Percentiles rank a stretch among this genome's conserved stretches.
Conservation (phyloP, 1,140 invertebrate genomes). For the Zaprionus lachaisei region DNA sequence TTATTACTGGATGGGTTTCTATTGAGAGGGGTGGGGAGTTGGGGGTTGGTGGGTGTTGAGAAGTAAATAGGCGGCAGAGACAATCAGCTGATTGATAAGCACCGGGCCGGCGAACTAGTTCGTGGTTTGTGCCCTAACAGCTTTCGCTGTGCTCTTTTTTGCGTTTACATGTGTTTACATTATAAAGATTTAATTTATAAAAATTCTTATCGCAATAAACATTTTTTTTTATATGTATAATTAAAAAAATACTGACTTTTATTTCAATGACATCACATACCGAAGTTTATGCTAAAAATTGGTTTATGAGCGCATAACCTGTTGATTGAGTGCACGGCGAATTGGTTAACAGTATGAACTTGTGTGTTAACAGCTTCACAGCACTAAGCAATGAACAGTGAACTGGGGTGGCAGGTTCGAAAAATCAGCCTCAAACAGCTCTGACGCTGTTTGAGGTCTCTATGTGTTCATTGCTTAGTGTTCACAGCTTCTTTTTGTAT, state of each 20-base stretch:
- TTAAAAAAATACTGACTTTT: background rate
- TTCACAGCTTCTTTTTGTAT: background rate
- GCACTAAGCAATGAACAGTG: too few relatives aligned
- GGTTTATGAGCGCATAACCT: too few relatives aligned
- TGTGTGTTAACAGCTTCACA: too few relatives aligned
- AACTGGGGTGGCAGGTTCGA: too few relatives aligned
- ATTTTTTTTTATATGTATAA: too few relatives aligned
- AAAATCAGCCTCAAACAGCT: too few relatives aligned
- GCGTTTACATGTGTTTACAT: constrained; percentile 11
- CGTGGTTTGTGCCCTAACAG: constrained; percentile 1
- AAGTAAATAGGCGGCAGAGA: background rate
- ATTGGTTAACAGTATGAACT: too few relatives aligned
- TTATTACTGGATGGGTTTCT: constrained; percentile 13
- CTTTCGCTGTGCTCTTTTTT: background rate
- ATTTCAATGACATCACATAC: background rate
- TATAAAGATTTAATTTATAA: background rate
- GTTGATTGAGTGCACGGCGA: too few relatives aligned
- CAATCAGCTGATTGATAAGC: constrained; percentile 50
- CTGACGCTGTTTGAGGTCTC: too few relatives aligned
- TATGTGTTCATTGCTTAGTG: too few relatives aligned
- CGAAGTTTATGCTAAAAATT: background rate
- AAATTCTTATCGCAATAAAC: too few relatives aligned
- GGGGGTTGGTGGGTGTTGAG: background rate
- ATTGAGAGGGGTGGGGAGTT: background rate
- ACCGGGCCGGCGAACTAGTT: constrained; percentile 12